Conservation (phyloP, 1,140 invertebrate species). For the Temnothorax longispinosus region DNA sequence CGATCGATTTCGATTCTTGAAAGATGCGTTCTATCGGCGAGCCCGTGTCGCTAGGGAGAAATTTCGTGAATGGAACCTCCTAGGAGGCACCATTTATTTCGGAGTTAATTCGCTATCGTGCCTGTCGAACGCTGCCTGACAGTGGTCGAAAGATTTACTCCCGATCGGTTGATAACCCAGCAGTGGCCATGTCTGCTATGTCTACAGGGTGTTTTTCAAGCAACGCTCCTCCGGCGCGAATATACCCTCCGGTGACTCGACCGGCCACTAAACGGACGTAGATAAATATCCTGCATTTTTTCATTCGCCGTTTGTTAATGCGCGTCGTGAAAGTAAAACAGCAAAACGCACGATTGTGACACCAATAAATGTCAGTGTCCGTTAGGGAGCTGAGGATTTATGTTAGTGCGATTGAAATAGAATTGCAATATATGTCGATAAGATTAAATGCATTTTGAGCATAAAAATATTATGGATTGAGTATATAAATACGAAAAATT, state of each 20-base stretch:
- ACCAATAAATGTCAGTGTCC: constrained; percentile 59
- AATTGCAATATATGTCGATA: not conserved
- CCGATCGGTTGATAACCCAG: constrained; percentile 75
- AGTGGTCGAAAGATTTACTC: constrained; percentile 74
- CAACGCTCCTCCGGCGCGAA: constrained; percentile 61
- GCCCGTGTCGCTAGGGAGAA: constrained; percentile 58
- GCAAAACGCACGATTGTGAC: constrained; percentile 27
- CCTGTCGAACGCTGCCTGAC: constrained; percentile 76
- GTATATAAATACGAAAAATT: not conserved
- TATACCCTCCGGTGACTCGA: constrained; percentile 65
- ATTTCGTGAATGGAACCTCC: constrained; percentile 77
- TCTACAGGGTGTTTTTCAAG: constrained; percentile 77
- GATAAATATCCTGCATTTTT: constrained; percentile 71
- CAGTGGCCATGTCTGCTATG: constrained; percentile 74
- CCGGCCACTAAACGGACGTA: constrained; percentile 38
- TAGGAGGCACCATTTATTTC: constrained; percentile 77
- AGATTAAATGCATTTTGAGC: not conserved
- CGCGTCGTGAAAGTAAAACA: constrained; percentile 27
- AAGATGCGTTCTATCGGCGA: constrained; percentile 16
- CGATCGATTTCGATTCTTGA: constrained; percentile 31
- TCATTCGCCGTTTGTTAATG: constrained; percentile 66
- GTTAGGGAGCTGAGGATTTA: constrained; percentile 16
- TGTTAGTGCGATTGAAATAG: not conserved
- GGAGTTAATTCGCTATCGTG: constrained; percentile 77
- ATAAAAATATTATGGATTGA: not conserved